phyloP scores from a whole-genome alignment of 2,797 vertebrate genomes.

The Sarcoramphus papa region DNA sequence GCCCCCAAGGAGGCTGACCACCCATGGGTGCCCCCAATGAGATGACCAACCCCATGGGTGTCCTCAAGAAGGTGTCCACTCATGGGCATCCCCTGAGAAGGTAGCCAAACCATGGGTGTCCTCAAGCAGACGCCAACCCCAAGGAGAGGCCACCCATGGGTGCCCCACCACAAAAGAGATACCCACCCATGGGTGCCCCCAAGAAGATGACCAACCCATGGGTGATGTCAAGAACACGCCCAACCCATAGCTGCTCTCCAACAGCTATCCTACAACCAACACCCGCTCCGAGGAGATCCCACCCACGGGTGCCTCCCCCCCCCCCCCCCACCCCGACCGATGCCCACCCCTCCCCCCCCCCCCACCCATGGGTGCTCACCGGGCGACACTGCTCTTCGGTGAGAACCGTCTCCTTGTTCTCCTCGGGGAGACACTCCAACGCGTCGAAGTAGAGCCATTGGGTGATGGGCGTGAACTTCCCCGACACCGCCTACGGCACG shows the following conservation, averaged over 20 bases:
- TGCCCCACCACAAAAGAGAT: no score
- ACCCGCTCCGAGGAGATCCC: no score
- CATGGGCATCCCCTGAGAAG: no score
- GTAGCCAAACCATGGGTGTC: no score
- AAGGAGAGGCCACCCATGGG: no score
- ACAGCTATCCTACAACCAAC: not conserved
- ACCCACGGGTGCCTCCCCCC: not conserved
- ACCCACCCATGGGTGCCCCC: not conserved
- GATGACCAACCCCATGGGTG: no score
- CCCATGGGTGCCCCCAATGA: not conserved
- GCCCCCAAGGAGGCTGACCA: no score
- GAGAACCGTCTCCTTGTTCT: conserved; percentile 65
- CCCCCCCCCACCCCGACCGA: no score
- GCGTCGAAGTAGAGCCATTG: conserved; percentile 96
- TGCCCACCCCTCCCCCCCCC: not conserved
- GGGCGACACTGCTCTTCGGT: conserved; percentile 87
- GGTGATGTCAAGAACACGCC: not conserved
- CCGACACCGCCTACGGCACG: conserved; percentile 81
- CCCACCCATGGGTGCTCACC: conserved; percentile 68
- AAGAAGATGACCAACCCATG: not conserved
- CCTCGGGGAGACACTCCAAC: conserved; percentile 88
- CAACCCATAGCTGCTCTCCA: not conserved
- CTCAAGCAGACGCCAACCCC: no score
- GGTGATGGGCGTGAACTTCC: conserved; percentile 91
- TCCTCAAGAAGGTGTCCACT: no score